A percentile compares a stretch with the other conserved stretches of the same genome.
These are phyloP conservation scores for Vespertilio murinus DNA, from an alignment of 2,797 vertebrate species.

Conservation along the genomic window DNA sequence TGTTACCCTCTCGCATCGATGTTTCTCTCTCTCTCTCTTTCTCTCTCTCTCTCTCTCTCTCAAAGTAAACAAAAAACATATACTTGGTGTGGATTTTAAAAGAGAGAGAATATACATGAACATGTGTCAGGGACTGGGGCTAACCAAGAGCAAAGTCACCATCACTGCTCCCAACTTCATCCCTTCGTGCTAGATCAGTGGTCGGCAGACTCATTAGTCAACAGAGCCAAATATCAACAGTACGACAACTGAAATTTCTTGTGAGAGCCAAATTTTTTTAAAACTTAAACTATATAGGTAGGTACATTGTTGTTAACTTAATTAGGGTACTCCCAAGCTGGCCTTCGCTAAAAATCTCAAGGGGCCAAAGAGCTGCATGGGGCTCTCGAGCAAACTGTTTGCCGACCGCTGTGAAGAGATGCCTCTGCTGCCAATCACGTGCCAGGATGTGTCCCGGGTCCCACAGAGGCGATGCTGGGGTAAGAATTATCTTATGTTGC, in stretches of 20 bases:
- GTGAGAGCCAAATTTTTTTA: too few relatives aligned
- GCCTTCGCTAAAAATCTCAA: too few relatives aligned
- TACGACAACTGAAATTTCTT: too few relatives aligned
- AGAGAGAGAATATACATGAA: neutral
- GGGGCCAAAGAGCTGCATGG: too few relatives aligned
- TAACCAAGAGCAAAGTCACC: neutral
- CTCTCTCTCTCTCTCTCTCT: neutral
- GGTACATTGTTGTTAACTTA: too few relatives aligned
- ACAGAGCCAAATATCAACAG: too few relatives aligned
- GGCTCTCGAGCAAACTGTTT: too few relatives aligned
- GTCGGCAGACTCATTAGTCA: too few relatives aligned
- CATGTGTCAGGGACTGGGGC: accelerated
- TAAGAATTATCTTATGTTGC: neutral
- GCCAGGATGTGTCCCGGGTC: slow-evolving; percentile 31
- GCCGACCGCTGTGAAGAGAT: neutral
- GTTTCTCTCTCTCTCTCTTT: neutral
- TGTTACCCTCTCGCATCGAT: neutral
- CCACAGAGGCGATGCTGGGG: neutral
- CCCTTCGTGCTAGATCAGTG: too few relatives aligned
- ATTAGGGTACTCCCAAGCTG: too few relatives aligned
- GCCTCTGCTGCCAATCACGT: neutral
- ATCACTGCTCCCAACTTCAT: neutral
- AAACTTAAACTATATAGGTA: too few relatives aligned
- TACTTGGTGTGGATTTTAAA: neutral
- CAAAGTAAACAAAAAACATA: neutral